Evolutionary conservation across 2,888 invertebrate species (phyloP), one percentile per base, ranked within the genome.

Genomic region (Acrocyrtus sp.): DNA sequence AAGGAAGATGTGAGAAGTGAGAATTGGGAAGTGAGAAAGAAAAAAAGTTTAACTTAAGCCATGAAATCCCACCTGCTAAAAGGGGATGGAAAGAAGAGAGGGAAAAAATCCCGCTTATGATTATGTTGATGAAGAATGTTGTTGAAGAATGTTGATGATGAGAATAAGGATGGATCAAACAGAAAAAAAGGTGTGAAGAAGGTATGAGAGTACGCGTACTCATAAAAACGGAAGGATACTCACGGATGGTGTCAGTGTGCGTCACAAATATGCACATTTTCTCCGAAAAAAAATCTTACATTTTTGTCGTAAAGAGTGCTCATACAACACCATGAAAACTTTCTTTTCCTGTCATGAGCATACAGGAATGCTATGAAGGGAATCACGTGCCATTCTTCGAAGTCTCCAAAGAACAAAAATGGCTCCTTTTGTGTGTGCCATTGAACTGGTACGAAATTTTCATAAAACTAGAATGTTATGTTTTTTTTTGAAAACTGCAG

Each of bases 41-140:
- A 17, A 26, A 45, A 54, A 72, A 70, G 70, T 70, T 70, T 62
- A 70, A 51, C 53, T 47, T 47, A 72, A 72, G 65, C 60, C 65
- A 24, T 72, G 72, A 72, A 65, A 72, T 72, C 65, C 72, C 72
- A 65, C 65, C 63, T 63, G 70, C 63, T 65, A 65, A 57, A 72
- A 53, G 45, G 58, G 53, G n/a, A n/a, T n/a, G n/a, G n/a, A n/a
- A n/a, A n/a, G n/a, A n/a, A n/a, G n/a, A n/a, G n/a, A 47, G 72
- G 51, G 53, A 29, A 70, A 45, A 24, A 34, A 60, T 58, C 60
- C 51, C 29, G 51, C 53, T 47, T 65, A 72, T 63, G 72, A 72
- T 72, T 54, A 72, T 65, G 72, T 51, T 57, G 72, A 65, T 65
- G 65, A 58, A 65, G 45, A 65, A 72, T 50, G 34, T 34, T n/a